Base-by-base conservation (phyloP, 2,113 vertebrate genomes). In the Jaculus jaculus region DNA sequence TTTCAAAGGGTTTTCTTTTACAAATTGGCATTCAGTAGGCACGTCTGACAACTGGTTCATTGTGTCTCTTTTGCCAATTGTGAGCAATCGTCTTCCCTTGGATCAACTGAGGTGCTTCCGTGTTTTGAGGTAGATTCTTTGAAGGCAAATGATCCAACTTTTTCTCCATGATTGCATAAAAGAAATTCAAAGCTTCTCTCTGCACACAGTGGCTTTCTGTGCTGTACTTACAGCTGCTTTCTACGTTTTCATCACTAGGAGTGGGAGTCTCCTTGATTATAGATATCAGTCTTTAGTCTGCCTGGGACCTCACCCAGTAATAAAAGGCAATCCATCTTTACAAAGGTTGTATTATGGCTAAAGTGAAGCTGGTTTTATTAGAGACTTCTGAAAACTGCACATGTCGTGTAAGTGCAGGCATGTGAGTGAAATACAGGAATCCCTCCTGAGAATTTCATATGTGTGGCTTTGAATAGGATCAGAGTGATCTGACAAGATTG, bases 1-100 rank as follows among this genome's bases (percentile, higher is more conserved):
- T 60, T 87, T 96, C 78, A 91, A 93, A 97, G 87, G 91, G 82
- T 92, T 97, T 96, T 93, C 94, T 97, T 96, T 94, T 85, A 95
- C 91, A 96, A 88, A 95, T 93, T 96, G 90, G 84, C 87, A 94
- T 90, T 97, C 96, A 77, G 87, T 39, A 83, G 93, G 96, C 91
- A 18, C 0, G 18, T 66, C 95, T 88, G 91, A 97, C 91, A 94
- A 97, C 84, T 88, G 90, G 87, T 84, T 91, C 92, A 90, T 95
- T 97, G 95, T 93, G 37, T 96, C 73, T 95, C 58, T 95, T 93
- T 87, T 86, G 79, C 84, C 84, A 94, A 60, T 95, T 97, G 96
- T 97, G 95, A 96, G 96, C 93, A 93, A 80, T 71, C 66, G 73
- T 90, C 69, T 90, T 90, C 94, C 84, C 97, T 94, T 93, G 90